Evolutionary conservation across 2,888 invertebrate species (phyloP).

Genomic region (Notodonta dromedarius): DNA sequence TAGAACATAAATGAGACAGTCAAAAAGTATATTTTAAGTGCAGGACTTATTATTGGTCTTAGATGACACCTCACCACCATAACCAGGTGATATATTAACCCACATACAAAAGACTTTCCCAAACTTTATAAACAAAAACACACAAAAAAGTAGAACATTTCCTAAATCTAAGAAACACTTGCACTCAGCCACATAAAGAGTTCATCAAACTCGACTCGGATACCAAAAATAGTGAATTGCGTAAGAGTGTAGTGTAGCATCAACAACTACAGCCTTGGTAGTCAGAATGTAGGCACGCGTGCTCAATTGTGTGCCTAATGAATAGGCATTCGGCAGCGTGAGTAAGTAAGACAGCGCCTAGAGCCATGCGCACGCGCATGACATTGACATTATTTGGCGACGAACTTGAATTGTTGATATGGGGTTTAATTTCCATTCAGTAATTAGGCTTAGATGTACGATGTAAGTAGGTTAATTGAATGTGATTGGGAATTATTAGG

Average conservation of each 20-base stretch:
- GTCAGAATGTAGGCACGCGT: constrained; percentile 48
- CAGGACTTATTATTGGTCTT: too few relatives aligned
- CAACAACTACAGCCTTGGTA: constrained; percentile 69
- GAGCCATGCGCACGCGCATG: constrained; percentile 38
- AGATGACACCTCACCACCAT: too few relatives aligned
- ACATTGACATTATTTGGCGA: constrained; percentile 45
- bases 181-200: constrained; percentile 29
- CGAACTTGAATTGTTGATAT: constrained; percentile 40
- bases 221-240: constrained; percentile 62
- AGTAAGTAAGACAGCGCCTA: constrained; percentile 36
- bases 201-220: constrained; percentile 57
- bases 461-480: neutral
- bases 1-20: too few relatives aligned
- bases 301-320: constrained; percentile 54
- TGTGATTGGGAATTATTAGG: too few relatives aligned
- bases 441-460: neutral
- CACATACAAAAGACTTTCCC: neutral
- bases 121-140: neutral
- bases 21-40: too few relatives aligned
- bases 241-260: constrained; percentile 54
- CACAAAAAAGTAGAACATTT: neutral
- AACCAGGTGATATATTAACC: too few relatives aligned
- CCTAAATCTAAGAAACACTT: constrained; percentile 9
- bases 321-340: constrained; percentile 45
- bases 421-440: neutral